Conservation (phyloP, 2,797 vertebrate genomes). For the Coregonus ussuriensis region DNA sequence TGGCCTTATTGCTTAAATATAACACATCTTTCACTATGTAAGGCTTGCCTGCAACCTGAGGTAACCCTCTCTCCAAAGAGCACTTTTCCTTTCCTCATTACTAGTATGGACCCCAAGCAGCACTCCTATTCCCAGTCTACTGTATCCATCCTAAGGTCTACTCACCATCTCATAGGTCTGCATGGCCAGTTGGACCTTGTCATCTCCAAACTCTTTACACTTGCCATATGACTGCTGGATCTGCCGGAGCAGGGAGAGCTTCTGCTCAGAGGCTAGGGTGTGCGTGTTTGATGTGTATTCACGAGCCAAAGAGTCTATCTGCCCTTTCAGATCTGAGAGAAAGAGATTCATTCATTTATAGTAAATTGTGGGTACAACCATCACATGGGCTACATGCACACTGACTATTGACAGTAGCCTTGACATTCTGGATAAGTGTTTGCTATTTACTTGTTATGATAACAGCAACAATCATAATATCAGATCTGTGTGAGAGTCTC, state of each 20-base stretch:
- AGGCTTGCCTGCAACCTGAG: too few relatives aligned
- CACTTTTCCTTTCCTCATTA: too few relatives aligned
- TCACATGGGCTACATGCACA: background rate
- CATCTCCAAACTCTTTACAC: constrained; percentile 88
- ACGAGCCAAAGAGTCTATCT: constrained; percentile 86
- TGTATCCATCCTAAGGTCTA: background rate
- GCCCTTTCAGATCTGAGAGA: constrained; percentile 84
- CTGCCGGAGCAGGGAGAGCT: constrained; percentile 84
- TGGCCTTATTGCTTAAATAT: too few relatives aligned
- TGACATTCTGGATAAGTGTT: background rate
- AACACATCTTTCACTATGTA: too few relatives aligned
- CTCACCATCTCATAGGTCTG: constrained; percentile 92
- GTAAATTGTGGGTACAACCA: background rate
- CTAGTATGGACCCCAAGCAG: too few relatives aligned
- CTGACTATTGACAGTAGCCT: background rate
- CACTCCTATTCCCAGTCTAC: too few relatives aligned
- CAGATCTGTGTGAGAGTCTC: constrained; percentile 28
- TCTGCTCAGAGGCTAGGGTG: constrained; percentile 83
- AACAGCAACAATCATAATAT: background rate
- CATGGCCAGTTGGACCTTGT: constrained; percentile 91
- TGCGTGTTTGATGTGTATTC: constrained; percentile 86
- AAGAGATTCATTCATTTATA: background rate
- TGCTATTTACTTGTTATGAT: background rate
- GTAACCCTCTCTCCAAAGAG: too few relatives aligned
- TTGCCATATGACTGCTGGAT: constrained; percentile 89